phyloP scores from a whole-genome alignment of 2,797 vertebrate species.

The Gouania willdenowi region DNA sequence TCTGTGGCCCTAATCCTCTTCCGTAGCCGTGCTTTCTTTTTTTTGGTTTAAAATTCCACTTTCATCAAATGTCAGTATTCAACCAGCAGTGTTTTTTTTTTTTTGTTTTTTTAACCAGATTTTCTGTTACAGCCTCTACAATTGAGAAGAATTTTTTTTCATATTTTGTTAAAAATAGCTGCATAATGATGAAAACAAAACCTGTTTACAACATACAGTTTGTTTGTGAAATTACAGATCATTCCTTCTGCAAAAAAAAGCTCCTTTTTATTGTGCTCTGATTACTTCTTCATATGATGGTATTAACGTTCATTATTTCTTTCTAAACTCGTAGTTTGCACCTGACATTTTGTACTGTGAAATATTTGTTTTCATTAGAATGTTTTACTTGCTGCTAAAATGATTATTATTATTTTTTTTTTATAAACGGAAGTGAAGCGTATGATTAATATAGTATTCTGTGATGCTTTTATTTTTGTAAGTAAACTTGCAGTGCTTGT shows the following conservation, averaged over 20 bases:
- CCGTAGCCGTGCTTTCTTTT: too few relatives aligned
- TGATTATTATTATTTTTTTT: too few relatives aligned
- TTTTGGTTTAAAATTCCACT: slow-evolving; percentile 31
- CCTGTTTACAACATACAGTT: slow-evolving; percentile 51
- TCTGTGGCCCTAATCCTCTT: too few relatives aligned
- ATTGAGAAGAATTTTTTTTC: slow-evolving; percentile 15
- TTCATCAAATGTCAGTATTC: slow-evolving; percentile 42
- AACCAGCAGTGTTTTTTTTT: slow-evolving; percentile 74
- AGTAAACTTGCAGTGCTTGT: slow-evolving; percentile 37
- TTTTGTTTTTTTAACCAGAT: slow-evolving; percentile 32
- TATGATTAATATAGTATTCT: slow-evolving; percentile 52
- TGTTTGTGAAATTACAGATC: slow-evolving; percentile 26
- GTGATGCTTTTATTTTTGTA: slow-evolving; percentile 27
- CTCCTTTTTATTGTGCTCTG: slow-evolving; percentile 17
- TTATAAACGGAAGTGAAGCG: slow-evolving; percentile 38
- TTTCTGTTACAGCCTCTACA: slow-evolving; percentile 45
- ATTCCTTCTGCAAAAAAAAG: slow-evolving; percentile 17
- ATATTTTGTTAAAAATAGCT: slow-evolving; percentile 18
- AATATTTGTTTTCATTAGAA: slow-evolving; percentile 54
- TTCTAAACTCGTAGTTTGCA: slow-evolving; percentile 57
- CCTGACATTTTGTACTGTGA: slow-evolving; percentile 73
- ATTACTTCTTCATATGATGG: slow-evolving; percentile 10
- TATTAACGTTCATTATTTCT: slow-evolving; percentile 33
- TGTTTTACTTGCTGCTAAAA: slow-evolving; percentile 73
- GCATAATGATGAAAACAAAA: slow-evolving; percentile 13